phyloP scores from a whole-genome alignment of 1,140 invertebrate species.

The Dendrolimus kikuchii region DNA sequence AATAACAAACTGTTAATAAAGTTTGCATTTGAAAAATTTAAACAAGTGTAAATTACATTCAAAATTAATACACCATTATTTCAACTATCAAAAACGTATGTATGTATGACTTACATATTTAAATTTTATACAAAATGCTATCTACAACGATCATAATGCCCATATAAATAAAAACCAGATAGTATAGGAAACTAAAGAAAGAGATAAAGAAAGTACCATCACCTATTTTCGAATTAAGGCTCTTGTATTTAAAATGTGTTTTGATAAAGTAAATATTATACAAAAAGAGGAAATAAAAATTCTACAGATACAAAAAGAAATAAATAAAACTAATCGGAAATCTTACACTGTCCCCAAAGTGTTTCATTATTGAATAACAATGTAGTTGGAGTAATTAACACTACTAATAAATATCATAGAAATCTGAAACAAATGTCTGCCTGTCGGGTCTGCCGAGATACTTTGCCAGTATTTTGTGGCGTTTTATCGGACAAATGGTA shows the following conservation, averaged over 20 bases:
- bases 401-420: not conserved
- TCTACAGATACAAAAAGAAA: not conserved
- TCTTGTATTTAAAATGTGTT: too few species aligned
- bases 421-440: slow-evolving; percentile 20
- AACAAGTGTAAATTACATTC: not conserved
- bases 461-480: slow-evolving; percentile 63
- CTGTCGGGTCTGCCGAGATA: slow-evolving; percentile 62
- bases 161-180: not conserved
- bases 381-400: too few species aligned
- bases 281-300: slow-evolving; percentile 2
- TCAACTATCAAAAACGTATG: not conserved
- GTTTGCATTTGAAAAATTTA: slow-evolving; percentile 1
- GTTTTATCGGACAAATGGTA: slow-evolving; percentile 71
- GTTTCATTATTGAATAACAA: slow-evolving; percentile 10
- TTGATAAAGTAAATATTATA: not conserved
- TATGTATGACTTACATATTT: too few species aligned
- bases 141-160: too few species aligned
- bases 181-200: slow-evolving; percentile 1
- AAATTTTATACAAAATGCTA: too few species aligned
- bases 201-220: not conserved
- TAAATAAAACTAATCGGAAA: not conserved
- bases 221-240: slow-evolving; percentile 1
- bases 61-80: too few species aligned
- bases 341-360: slow-evolving; percentile 19
- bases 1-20: slow-evolving; percentile 42